Conservation (phyloP, 2,797 vertebrate species). For the Hypotaenidia okinawae region DNA sequence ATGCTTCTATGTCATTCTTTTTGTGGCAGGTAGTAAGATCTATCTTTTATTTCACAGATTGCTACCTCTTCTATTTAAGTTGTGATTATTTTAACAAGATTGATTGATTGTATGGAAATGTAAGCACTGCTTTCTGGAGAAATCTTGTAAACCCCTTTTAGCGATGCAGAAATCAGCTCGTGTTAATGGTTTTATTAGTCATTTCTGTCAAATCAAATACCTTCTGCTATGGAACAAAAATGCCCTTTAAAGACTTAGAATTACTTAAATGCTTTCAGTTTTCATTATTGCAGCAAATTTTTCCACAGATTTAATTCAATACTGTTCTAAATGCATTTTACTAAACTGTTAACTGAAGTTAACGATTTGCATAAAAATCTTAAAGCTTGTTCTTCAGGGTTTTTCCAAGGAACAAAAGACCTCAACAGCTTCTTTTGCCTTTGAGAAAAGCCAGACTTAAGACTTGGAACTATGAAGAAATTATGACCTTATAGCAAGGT, state of each 20-base stretch:
- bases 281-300: not conserved
- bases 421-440: not conserved
- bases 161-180: not conserved
- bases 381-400: not conserved
- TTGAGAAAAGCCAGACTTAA: not conserved
- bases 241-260: not conserved
- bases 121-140: not conserved
- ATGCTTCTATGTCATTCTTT: not conserved
- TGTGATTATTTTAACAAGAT: conserved; percentile 36
- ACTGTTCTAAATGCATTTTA: not conserved
- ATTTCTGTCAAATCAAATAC: conserved; percentile 38
- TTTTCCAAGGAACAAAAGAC: not conserved
- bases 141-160: not conserved
- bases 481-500: not conserved
- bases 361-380: not conserved
- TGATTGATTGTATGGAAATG: not conserved
- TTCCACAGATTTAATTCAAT: not conserved
- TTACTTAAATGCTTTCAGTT: not conserved
- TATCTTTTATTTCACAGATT: conserved; percentile 6
- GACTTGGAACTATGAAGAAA: not conserved
- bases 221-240: not conserved
- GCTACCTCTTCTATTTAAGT: conserved; percentile 1
- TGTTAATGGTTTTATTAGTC: conserved; percentile 16
- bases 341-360: not conserved
- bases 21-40: not conserved